phyloP scores from a whole-genome alignment of 2,113 vertebrate species.

The Megaceryle torquata region DNA sequence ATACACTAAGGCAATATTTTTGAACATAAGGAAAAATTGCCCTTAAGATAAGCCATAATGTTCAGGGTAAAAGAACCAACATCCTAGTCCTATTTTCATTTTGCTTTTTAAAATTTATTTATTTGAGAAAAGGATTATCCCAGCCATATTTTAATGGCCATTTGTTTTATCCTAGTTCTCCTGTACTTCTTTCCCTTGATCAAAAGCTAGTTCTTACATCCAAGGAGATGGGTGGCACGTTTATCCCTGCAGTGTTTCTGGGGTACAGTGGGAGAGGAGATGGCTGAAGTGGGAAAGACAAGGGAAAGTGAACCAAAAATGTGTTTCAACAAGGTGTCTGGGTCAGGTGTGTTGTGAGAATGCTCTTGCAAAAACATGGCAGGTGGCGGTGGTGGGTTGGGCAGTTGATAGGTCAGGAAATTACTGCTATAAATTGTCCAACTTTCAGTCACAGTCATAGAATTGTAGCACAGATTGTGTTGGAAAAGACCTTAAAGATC shows the following conservation, averaged over 20 bases:
- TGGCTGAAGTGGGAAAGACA: neutral
- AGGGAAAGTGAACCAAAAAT: too few relatives aligned
- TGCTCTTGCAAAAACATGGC: neutral
- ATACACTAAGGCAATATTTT: neutral
- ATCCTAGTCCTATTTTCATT: neutral
- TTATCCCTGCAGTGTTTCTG: neutral
- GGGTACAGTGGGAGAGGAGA: too few relatives aligned
- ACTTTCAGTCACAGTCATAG: neutral
- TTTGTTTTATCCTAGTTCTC: neutral
- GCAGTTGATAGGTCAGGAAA: neutral
- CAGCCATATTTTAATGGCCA: rapidly evolving
- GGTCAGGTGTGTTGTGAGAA: neutral
- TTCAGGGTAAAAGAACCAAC: neutral
- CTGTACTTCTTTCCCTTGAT: neutral
- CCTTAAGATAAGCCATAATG: too few relatives aligned
- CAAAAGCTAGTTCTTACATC: neutral
- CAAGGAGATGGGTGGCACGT: neutral
- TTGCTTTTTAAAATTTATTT: neutral
- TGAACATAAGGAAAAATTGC: neutral
- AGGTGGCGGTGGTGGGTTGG: neutral
- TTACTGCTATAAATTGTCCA: rapidly evolving
- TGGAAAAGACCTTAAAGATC: neutral
- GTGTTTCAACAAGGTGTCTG: neutral
- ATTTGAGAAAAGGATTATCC: too few relatives aligned
- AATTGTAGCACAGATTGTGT: neutral